These are phyloP conservation scores for Onychostruthus taczanowskii DNA, from an alignment of 2,113 vertebrate species.

Conservation along the genomic window DNA sequence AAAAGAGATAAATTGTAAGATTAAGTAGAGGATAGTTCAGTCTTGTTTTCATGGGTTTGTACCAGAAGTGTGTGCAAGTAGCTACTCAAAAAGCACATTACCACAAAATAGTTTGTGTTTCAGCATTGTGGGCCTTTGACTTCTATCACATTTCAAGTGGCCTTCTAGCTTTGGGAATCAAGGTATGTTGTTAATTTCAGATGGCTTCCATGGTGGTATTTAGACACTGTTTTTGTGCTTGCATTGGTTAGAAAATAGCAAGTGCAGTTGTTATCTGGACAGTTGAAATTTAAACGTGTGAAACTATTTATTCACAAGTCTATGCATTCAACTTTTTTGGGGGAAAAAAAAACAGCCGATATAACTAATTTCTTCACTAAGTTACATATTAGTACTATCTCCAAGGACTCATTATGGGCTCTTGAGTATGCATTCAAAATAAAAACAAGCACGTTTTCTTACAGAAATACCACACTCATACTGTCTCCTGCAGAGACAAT, in stretches of 20 bases:
- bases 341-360: background rate
- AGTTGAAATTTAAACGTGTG: background rate
- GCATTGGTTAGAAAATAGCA: background rate
- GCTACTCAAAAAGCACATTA: background rate
- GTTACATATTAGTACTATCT: background rate
- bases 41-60: background rate
- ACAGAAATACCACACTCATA: background rate
- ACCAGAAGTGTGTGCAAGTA: background rate
- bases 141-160: background rate
- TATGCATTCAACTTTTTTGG: background rate
- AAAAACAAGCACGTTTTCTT: conserved; percentile 1
- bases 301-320: background rate
- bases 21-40: background rate
- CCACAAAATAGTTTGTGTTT: background rate
- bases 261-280: background rate
- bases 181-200: background rate
- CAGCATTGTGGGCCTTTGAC: background rate
- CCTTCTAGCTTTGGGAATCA: background rate
- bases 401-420: background rate
- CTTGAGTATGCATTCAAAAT: background rate
- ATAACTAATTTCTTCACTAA: background rate
- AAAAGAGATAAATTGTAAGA: background rate
- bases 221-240: background rate
- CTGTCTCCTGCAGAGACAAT: background rate
- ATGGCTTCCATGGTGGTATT: background rate